Evolutionary conservation across 2,888 invertebrate genomes (phyloP).

Genomic region (Drosophila engyochracea): DNA sequence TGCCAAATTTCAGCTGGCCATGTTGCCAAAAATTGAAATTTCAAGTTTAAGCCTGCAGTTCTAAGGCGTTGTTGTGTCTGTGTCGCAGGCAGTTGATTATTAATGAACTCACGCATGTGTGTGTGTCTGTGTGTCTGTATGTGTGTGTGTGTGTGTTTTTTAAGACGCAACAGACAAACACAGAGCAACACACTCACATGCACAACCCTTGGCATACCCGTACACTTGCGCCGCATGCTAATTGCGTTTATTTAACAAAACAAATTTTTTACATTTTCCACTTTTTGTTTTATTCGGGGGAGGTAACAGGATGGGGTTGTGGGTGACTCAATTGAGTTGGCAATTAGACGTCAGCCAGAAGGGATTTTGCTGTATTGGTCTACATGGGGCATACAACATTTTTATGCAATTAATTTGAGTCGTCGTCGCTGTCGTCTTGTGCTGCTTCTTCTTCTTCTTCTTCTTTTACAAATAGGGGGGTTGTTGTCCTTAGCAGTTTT

Average conservation of each 20-base stretch:
- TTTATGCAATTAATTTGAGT: slow-evolving; percentile 80
- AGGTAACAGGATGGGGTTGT: not conserved
- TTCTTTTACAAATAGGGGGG: slow-evolving; percentile 3
- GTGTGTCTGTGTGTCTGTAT: slow-evolving; percentile 20
- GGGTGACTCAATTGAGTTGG: slow-evolving; percentile 65
- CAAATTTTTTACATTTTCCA: slow-evolving; percentile 67
- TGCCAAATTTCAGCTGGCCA: slow-evolving; percentile 49
- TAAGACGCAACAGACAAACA: slow-evolving; percentile 36
- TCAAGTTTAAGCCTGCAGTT: slow-evolving; percentile 17
- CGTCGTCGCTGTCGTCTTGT: slow-evolving; percentile 53
- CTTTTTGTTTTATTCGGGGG: slow-evolving; percentile 3
- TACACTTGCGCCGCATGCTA: slow-evolving; percentile 64
- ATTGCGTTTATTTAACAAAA: slow-evolving; percentile 80
- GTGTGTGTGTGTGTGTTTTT: slow-evolving; percentile 1
- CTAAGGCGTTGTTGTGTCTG: slow-evolving; percentile 19
- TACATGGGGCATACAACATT: slow-evolving; percentile 55
- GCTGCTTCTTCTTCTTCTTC: slow-evolving; percentile 2
- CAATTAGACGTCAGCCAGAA: slow-evolving; percentile 72
- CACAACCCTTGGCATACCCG: slow-evolving; percentile 56
- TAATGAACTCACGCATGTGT: slow-evolving; percentile 42
- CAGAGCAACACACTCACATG: slow-evolving; percentile 23
- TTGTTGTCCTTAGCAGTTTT: slow-evolving; percentile 36
- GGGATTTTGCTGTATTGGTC: slow-evolving; percentile 41
- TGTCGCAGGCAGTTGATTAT: slow-evolving; percentile 40
- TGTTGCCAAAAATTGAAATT: slow-evolving; percentile 53